phyloP scores from a whole-genome alignment of 2,888 invertebrate species.

The Pterostichus niger region DNA sequence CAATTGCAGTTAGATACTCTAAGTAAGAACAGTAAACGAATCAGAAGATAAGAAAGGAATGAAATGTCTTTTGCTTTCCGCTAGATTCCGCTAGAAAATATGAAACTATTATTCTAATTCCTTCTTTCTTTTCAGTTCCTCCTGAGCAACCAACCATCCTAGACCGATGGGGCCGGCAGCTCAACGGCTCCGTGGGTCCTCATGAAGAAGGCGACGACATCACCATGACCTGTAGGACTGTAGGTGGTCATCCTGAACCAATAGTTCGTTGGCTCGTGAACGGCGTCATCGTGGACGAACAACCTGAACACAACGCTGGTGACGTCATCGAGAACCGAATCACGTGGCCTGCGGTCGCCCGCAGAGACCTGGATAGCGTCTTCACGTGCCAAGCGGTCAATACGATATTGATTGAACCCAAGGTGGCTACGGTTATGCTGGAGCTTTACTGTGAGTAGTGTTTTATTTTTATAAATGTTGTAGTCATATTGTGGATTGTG shows the following conservation, averaged over 20 bases:
- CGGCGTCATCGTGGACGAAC: constrained; percentile 88
- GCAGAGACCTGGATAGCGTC: constrained; percentile 90
- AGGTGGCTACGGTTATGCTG: constrained; percentile 86
- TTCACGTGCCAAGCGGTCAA: constrained; percentile 94
- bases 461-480: constrained; percentile 2
- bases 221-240: constrained; percentile 90
- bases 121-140: constrained; percentile 82
- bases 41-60: too few relatives aligned
- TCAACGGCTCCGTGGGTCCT: constrained; percentile 90
- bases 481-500: neutral
- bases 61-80: too few relatives aligned
- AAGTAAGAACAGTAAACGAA: too few relatives aligned
- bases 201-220: constrained; percentile 93
- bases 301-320: constrained; percentile 90
- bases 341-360: constrained; percentile 85
- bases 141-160: constrained; percentile 92
- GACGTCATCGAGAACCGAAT: constrained; percentile 92
- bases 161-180: constrained; percentile 90
- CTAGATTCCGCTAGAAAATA: too few relatives aligned
- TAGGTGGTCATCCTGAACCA: constrained; percentile 92
- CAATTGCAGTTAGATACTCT: too few relatives aligned
- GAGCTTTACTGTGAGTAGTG: constrained; percentile 88
- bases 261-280: constrained; percentile 91
- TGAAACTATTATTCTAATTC: neutral
- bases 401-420: constrained; percentile 89